These are phyloP conservation scores for Glaucomys volans DNA, from an alignment of 2,113 vertebrate genomes.

Conservation along the genomic window DNA sequence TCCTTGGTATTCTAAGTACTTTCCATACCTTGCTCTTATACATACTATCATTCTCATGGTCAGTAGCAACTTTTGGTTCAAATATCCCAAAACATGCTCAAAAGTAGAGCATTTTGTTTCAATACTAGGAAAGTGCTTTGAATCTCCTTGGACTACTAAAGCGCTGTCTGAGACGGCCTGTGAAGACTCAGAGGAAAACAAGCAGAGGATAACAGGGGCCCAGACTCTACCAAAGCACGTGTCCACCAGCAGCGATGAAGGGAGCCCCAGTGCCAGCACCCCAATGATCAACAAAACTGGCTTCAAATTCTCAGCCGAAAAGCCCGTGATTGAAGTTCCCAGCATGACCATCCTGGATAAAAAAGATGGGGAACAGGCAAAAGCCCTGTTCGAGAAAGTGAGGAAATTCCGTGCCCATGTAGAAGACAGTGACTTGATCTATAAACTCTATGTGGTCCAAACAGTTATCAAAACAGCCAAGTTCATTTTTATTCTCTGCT, in stretches of 20 bases:
- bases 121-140: conserved; percentile 98
- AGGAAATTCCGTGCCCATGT: conserved; percentile 97
- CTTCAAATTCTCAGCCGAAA: conserved; percentile 96
- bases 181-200: conserved; percentile 98
- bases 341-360: conserved; percentile 98
- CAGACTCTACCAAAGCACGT: conserved; percentile 95
- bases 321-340: conserved; percentile 95
- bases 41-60: conserved; percentile 99
- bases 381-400: conserved; percentile 98
- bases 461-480: conserved; percentile 98
- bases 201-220: conserved; percentile 94
- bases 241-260: conserved; percentile 97
- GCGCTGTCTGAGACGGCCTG: conserved; percentile 97
- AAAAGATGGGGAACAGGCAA: conserved; percentile 98
- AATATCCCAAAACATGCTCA: conserved; percentile 99
- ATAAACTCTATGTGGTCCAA: conserved; percentile 97
- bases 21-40: conserved; percentile 98
- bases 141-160: conserved; percentile 99
- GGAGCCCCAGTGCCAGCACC: conserved; percentile 95
- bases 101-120: conserved; percentile 99
- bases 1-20: conserved; percentile 99
- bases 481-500: conserved; percentile 97
- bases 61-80: conserved; percentile 99
- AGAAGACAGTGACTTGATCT: conserved; percentile 98
- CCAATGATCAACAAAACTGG: conserved; percentile 95